phyloP scores from a whole-genome alignment of 2,797 vertebrate species.

The Eidolon dupreanum region DNA sequence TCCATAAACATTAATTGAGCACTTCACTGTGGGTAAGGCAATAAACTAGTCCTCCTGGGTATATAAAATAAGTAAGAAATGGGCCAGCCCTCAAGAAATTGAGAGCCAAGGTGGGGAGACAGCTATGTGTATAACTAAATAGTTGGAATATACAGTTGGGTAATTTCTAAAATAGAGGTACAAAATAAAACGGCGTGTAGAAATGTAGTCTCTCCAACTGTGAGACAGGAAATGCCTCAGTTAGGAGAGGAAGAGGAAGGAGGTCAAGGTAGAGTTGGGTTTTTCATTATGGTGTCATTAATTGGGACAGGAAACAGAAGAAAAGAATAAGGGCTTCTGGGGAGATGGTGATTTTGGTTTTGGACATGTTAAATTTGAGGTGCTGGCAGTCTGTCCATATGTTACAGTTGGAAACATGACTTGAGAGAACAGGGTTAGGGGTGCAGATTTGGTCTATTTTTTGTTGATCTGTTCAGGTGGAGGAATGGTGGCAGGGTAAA shows the following conservation, averaged over 20 bases:
- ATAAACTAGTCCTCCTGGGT: background rate
- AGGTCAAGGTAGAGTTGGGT: background rate
- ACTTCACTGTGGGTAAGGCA: slow-evolving; percentile 25
- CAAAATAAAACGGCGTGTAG: background rate
- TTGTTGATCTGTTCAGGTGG: background rate
- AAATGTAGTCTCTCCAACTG: background rate
- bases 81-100: slow-evolving; percentile 21
- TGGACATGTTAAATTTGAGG: slow-evolving; percentile 6
- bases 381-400: background rate
- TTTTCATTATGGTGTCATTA: slow-evolving; percentile 8
- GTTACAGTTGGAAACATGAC: background rate
- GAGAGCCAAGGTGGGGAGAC: background rate
- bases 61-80: slow-evolving; percentile 33
- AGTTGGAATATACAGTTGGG: background rate
- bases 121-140: background rate
- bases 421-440: background rate
- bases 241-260: background rate
- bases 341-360: slow-evolving; percentile 21
- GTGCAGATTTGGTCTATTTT: background rate
- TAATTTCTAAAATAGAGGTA: slow-evolving; percentile 27
- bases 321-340: background rate
- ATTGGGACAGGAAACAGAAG: background rate
- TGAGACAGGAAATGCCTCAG: background rate
- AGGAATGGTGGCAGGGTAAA: slow-evolving; percentile 8
- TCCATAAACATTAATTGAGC: slow-evolving; percentile 58